Evolutionary conservation across 1,140 invertebrate species (phyloP), one percentile per base, ranked within the genome.

Genomic region (Acromyrmex charruanus): DNA sequence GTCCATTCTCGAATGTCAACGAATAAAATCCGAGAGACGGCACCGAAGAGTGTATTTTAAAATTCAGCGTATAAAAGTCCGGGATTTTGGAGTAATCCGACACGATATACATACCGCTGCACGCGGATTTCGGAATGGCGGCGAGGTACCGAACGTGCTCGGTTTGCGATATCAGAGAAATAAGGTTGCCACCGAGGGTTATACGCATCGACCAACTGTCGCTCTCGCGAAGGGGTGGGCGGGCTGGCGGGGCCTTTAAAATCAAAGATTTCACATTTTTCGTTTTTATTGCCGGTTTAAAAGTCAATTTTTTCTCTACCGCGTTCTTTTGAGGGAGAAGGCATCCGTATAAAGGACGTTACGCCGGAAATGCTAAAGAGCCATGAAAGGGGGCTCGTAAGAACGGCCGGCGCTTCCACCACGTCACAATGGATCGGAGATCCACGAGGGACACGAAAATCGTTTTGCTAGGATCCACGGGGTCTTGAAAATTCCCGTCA

Each of bases 231-330:
- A 51, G 77, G 77, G 31, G 25, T 69, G 75, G 65, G 35, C 39
- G 55, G 75, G 16, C 77, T 31, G n/a, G 28, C 21, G 68, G 53
- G 65, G 49, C 87, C 89, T 89, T 93, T 93, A 92, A 93, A 92
- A 94, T 93, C 93, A 91, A 90, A 93, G 90, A 93, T 93, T 92
- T 93, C 92, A 92, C 93, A 93, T 94, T 94, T 90, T 93, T 92
- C 92, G 68, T 92, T 95, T 92, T 95, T 95, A 95, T 95, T 95
- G 94, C 92, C 92, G 94, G 92, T 94, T 95, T 95, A 95, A 95
- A 95, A 94, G 92, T 91, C 94, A 93, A 94, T 95, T 92, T 93
- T 94, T 94, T 90, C 84, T 71, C 55, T 44, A 39, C 88, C 31
- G 88, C 79, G 85, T 39, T 55, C 69, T 61, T 21, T 75, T 14